Percentiles rank a stretch among this genome's conserved stretches.
phyloP scores from a whole-genome alignment of 2,888 invertebrate genomes.

The Gonocerus acuteangulatus region DNA sequence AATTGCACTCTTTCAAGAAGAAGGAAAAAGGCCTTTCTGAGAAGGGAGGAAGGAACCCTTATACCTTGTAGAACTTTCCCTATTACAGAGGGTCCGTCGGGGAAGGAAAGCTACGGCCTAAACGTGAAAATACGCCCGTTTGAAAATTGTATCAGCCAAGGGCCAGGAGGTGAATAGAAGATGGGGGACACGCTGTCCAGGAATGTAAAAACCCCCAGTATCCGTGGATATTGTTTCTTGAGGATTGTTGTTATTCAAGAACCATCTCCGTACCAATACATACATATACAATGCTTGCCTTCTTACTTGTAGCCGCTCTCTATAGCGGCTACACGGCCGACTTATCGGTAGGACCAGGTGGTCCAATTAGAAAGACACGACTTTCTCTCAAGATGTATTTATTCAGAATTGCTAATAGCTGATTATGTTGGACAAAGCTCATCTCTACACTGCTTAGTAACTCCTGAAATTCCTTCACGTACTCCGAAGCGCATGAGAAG shows the following conservation, averaged over 20 bases:
- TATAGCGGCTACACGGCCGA: too few species aligned
- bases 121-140: constrained; percentile 6
- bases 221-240: constrained; percentile 12
- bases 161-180: constrained; percentile 2
- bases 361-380: constrained; percentile 18
- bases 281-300: constrained; percentile 19
- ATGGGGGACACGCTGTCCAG: constrained; percentile 8
- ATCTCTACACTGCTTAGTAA: too few species aligned
- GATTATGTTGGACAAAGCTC: not conserved
- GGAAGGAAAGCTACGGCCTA: not conserved
- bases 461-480: too few species aligned
- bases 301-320: not conserved
- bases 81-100: not conserved
- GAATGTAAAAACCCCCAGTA: constrained; percentile 4
- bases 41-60: too few species aligned
- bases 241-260: constrained; percentile 9
- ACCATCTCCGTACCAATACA: constrained; percentile 2
- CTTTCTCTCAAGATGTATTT: constrained; percentile 14
- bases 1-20: too few species aligned
- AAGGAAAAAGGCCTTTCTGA: too few species aligned
- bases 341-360: constrained; percentile 7
- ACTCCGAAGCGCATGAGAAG: too few species aligned
- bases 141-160: constrained; percentile 18
- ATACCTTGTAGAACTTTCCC: not conserved
- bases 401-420: constrained; percentile 21